Evolutionary conservation across 2,797 vertebrate genomes (phyloP).

Genomic region (Clarias platycephalus): DNA sequence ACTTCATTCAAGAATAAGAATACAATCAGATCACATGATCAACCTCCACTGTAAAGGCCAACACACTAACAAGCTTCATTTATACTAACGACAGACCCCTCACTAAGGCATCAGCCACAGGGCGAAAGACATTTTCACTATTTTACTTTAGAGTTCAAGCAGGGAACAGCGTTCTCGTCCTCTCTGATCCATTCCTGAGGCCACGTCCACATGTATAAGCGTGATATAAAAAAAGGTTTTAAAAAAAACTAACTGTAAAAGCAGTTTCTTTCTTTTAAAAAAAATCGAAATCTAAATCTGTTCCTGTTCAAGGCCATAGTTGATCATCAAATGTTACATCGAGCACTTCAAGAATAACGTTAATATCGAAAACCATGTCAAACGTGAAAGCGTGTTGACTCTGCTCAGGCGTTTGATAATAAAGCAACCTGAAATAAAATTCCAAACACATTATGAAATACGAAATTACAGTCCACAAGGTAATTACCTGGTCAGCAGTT

Average conservation of each 20-base stretch:
- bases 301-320: neutral
- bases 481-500: neutral
- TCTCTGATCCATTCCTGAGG: conserved; percentile 18
- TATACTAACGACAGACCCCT: conserved; percentile 29
- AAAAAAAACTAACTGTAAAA: neutral
- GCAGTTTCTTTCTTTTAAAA: neutral
- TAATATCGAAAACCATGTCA: neutral
- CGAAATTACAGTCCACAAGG: neutral
- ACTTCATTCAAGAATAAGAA: conserved; percentile 47
- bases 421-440: neutral
- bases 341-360: neutral
- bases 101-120: conserved; percentile 26
- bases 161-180: neutral
- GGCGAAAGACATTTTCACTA: neutral
- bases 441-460: neutral
- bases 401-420: neutral
- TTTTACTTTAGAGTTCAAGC: neutral
- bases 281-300: neutral
- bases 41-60: conserved; percentile 29
- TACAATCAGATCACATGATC: conserved; percentile 49
- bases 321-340: neutral
- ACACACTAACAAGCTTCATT: conserved; percentile 35
- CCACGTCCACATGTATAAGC: neutral
- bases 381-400: neutral
- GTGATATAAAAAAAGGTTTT: neutral